Evolutionary conservation across 2,888 invertebrate genomes (phyloP), one percentile per base, ranked within the genome.

Genomic region (Patella ulyssiponensis): DNA sequence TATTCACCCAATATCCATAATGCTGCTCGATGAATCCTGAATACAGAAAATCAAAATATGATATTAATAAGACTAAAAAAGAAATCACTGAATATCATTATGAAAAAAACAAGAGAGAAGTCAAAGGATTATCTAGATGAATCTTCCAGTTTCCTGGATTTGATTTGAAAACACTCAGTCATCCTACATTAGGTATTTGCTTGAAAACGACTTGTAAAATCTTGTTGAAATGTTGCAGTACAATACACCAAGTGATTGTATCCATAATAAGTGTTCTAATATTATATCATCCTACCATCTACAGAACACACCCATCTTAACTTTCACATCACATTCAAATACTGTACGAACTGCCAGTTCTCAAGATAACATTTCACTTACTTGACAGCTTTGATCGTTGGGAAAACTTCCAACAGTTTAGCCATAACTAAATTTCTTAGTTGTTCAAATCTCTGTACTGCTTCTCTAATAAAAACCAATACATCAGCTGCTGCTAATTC

Each of bases 1-100:
- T 98, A 99, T 92, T 99, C 98, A 7, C 99, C 99, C 79, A 98
- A 93, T 88, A 99, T 96, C 99, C 99, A 99, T 77, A 99, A 93
- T 1, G 98, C 97, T 0, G 97, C 96, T 80, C 98, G 95, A 86
- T 97, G 96, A 52, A 98, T 96, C 85, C 91, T 91, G 78, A 1
- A 80, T 58, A 70, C 44, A 78, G 54, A 27, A 2, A 20, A 53
- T 51, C 51, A 15, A 20, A 27, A 12, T 58, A 69, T 1, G 4
- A 20, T 15, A 15, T 52, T 15, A 27, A 54, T 71, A 27, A 71
- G 3, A 54, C 15, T 20, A 15, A 53, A 20, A 44, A 11, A 69
- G 54, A 44, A 27, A 69, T 73, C 12, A 23, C 69, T 53, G 33
- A 51, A 17, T 11, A 51, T 33, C 51, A 51, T 72, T 9, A 64